Evolutionary conservation across 1,140 invertebrate genomes (phyloP).

Genomic region (Centruroides vittatus): DNA sequence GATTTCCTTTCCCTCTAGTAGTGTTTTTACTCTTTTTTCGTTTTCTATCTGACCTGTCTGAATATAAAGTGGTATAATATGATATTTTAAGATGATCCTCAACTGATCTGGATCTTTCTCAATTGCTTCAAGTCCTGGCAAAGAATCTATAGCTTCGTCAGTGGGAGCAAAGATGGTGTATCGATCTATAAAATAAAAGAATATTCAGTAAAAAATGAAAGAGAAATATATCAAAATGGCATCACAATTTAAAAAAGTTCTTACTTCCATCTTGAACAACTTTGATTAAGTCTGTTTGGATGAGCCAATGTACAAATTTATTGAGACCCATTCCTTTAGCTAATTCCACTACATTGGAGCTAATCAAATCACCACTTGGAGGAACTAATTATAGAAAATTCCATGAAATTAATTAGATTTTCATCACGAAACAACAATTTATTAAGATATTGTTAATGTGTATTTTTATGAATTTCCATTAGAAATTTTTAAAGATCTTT

Average conservation of each 20-base stretch:
- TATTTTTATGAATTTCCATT: too few species aligned
- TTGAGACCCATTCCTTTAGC: constrained; percentile 8
- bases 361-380: too few species aligned
- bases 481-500: too few species aligned
- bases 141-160: constrained; percentile 32
- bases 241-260: background rate
- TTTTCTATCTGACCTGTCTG: constrained; percentile 21
- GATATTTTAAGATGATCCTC: constrained; percentile 26
- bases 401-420: too few species aligned
- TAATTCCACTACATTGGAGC: constrained; percentile 4
- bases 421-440: too few species aligned
- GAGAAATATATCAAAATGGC: background rate
- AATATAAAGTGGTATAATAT: constrained; percentile 23
- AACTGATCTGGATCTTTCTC: constrained; percentile 19
- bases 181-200: constrained; percentile 1
- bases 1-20: constrained; percentile 16
- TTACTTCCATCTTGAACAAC: constrained; percentile 13
- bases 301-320: constrained; percentile 7
- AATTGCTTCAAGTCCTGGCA: constrained; percentile 20
- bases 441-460: too few species aligned
- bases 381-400: too few species aligned
- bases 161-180: constrained; percentile 38
- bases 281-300: constrained; percentile 6
- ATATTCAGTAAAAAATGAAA: background rate
- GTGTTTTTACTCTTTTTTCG: constrained; percentile 21